phyloP scores from a whole-genome alignment of 2,888 invertebrate genomes.

The Arctia plantaginis region DNA sequence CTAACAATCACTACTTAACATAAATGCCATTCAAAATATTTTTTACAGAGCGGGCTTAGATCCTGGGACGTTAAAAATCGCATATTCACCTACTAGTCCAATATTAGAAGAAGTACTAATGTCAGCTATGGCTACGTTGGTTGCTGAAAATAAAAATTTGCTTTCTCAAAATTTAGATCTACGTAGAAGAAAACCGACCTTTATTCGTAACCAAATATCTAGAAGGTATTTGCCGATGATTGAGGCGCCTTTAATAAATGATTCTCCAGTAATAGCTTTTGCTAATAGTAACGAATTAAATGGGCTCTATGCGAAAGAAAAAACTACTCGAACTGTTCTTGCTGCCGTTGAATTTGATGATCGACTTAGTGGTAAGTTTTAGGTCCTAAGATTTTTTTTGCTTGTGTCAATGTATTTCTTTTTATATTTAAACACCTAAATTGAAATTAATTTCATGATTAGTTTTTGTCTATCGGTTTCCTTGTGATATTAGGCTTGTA shows the following conservation, averaged over 20 bases:
- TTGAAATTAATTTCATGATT: not conserved
- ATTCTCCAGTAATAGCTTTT: not conserved
- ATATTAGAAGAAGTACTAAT: conserved; percentile 71
- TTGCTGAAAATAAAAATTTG: conserved; percentile 60
- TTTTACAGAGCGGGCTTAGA: conserved; percentile 73
- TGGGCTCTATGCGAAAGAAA: conserved; percentile 69
- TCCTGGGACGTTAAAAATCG: conserved; percentile 66
- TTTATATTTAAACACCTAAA: no score
- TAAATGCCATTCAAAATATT: not conserved
- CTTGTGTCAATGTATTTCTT: no score
- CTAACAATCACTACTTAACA: not conserved
- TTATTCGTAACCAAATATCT: not conserved
- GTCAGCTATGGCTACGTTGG: conserved; percentile 64
- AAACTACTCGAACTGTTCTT: conserved; percentile 65
- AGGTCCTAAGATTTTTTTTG: no score
- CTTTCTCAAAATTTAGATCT: conserved; percentile 58
- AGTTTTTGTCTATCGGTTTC: not conserved
- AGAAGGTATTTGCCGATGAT: not conserved
- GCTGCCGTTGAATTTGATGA: conserved; percentile 88
- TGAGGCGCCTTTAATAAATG: not conserved
- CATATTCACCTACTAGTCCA: conserved; percentile 80
- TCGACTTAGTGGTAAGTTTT: conserved; percentile 65
- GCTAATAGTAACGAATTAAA: conserved; percentile 61
- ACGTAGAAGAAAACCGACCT: not conserved
- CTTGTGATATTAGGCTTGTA: no score